Conservation (phyloP, 2,797 vertebrate genomes). For the Clarias laeviceps region DNA sequence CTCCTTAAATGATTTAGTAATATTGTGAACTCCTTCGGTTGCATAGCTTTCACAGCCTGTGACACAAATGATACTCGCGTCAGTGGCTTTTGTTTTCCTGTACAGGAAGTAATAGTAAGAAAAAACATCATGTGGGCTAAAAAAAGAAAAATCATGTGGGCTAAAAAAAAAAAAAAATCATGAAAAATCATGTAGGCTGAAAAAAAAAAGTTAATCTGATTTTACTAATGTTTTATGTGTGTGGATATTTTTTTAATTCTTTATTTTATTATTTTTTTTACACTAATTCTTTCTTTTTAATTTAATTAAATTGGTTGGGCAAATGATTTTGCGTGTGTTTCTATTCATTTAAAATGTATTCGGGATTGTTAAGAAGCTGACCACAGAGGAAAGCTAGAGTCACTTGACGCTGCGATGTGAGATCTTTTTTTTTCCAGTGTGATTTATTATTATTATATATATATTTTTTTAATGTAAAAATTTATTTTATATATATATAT, state of each 20-base stretch:
- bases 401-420: neutral
- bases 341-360: neutral
- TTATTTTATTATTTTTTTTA: no score
- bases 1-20: neutral
- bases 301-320: neutral
- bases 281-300: neutral
- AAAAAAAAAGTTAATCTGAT: constrained; percentile 15
- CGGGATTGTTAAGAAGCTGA: neutral
- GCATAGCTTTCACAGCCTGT: neutral
- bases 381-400: neutral
- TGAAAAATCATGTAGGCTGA: constrained; percentile 45
- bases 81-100: neutral
- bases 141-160: no score
- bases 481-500: no score
- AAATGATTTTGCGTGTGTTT: neutral
- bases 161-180: constrained; percentile 41
- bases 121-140: constrained; percentile 40
- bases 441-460: no score
- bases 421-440: neutral
- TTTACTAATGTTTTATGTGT: neutral
- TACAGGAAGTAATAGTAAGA: constrained; percentile 1
- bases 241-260: no score
- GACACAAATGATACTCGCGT: neutral
- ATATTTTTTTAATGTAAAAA: neutral
- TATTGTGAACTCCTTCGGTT: neutral